These are phyloP conservation scores for Rhynchopsitta pachyrhyncha DNA, from an alignment of 2,113 vertebrate genomes.

Conservation along the genomic window DNA sequence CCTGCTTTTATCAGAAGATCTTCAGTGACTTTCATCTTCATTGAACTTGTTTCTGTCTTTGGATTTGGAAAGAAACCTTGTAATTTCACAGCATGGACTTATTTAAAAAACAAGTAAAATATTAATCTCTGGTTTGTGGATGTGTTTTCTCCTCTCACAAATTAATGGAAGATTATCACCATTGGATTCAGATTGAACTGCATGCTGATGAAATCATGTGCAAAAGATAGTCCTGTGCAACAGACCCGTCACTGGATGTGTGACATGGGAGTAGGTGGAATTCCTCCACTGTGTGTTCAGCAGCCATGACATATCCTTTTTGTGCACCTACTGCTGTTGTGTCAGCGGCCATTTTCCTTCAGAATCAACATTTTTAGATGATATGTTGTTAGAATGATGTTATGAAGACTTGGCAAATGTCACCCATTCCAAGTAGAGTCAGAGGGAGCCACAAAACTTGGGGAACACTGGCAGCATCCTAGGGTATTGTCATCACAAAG, in stretches of 20 bases:
- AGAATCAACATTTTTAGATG: background rate
- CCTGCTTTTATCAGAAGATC: conserved; percentile 30
- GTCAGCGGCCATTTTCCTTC: background rate
- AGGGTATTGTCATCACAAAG: background rate
- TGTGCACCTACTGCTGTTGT: background rate
- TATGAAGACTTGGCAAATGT: background rate
- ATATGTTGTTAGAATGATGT: background rate
- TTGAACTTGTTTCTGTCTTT: conserved; percentile 12
- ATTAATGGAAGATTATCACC: background rate
- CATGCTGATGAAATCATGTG: background rate
- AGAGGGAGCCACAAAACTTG: background rate
- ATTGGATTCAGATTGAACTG: background rate
- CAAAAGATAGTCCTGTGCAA: background rate
- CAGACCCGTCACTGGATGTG: background rate
- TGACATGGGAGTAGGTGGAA: background rate
- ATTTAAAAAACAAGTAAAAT: background rate
- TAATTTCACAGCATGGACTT: background rate
- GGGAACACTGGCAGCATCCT: background rate
- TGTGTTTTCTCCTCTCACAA: background rate
- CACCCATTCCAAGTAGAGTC: background rate
- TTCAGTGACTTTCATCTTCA: conserved; percentile 32
- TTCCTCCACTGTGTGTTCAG: background rate
- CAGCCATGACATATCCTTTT: background rate
- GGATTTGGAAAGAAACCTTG: background rate
- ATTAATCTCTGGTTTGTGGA: background rate